Conservation (phyloP, 2,113 vertebrate genomes). For the Glaucomys volans region DNA sequence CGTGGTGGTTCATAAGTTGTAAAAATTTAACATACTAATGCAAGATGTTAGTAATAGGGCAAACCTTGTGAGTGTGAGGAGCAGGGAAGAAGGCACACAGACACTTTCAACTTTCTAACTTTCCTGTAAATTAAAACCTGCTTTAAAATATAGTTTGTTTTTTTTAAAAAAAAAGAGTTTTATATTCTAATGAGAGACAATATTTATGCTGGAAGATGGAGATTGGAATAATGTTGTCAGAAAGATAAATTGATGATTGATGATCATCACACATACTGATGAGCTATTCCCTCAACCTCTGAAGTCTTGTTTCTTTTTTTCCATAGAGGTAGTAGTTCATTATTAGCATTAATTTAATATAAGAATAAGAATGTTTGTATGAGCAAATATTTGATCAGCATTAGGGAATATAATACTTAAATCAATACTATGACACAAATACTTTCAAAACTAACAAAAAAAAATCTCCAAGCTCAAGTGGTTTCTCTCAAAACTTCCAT, state of each 20-base stretch:
- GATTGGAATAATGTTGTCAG: not conserved
- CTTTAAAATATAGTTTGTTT: not conserved
- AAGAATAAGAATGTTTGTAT: not conserved
- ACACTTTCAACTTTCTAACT: not conserved
- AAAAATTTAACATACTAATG: not conserved
- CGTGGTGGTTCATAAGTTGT: not conserved
- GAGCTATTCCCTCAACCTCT: not conserved
- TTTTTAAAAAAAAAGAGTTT: not conserved
- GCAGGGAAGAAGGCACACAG: not conserved
- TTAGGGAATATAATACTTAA: not conserved
- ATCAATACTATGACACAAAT: not conserved
- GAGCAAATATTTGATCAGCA: not conserved
- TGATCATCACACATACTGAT: not conserved
- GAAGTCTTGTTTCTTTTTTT: not conserved
- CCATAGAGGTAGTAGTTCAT: not conserved
- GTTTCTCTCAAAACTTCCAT: not conserved
- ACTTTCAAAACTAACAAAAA: not conserved
- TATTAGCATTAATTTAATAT: not conserved
- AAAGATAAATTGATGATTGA: not conserved
- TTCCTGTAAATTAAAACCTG: not conserved
- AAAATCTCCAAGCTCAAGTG: not conserved
- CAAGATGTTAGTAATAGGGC: not conserved
- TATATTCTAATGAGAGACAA: too few relatives aligned
- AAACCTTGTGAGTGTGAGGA: not conserved
- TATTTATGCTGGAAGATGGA: not conserved